These are phyloP conservation scores for Castor canadensis DNA, from an alignment of 2,113 vertebrate genomes.

Conservation along the genomic window DNA sequence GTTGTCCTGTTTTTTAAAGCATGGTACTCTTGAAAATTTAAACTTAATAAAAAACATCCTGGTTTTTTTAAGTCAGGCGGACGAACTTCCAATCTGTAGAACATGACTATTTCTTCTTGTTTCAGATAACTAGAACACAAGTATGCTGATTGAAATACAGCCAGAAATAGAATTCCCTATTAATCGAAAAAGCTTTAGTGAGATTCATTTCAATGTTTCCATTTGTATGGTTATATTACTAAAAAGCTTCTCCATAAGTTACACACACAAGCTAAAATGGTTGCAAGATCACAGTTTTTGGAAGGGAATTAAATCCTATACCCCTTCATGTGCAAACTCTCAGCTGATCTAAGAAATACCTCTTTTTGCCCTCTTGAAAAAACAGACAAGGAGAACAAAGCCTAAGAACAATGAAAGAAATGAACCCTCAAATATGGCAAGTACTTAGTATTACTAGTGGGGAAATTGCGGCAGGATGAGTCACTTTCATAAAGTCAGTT, in stretches of 20 bases:
- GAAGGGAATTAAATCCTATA: background rate
- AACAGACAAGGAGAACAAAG: background rate
- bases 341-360: background rate
- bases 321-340: accelerated
- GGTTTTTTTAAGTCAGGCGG: background rate
- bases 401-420: background rate
- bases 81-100: slow-evolving; percentile 25
- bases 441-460: background rate
- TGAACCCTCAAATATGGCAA: background rate
- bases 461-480: background rate
- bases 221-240: slow-evolving; percentile 2
- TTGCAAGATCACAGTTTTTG: background rate
- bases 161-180: slow-evolving; percentile 18
- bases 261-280: background rate
- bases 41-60: background rate
- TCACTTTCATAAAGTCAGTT: background rate
- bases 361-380: background rate
- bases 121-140: slow-evolving; percentile 55
- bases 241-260: background rate
- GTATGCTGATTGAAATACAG: slow-evolving; percentile 32
- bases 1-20: background rate
- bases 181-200: slow-evolving; percentile 28
- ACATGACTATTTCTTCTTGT: slow-evolving; percentile 50
- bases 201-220: slow-evolving; percentile 30
- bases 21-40: background rate